These are phyloP conservation scores for Mus caroli DNA, from an alignment of 2,797 vertebrate genomes.

Conservation along the genomic window DNA sequence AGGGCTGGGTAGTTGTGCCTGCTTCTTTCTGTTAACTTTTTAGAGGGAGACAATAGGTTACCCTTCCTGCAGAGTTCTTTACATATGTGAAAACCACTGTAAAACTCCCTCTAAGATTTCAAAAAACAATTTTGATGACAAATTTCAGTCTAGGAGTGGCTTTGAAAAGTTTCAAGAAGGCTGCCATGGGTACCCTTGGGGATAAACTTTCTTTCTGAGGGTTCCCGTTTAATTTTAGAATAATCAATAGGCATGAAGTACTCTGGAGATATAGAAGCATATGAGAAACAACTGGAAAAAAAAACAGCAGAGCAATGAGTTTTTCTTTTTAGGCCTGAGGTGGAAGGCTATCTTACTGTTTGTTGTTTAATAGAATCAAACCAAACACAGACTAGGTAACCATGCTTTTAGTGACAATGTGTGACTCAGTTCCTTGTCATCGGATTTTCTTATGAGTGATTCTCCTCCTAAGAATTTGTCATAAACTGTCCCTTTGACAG, in stretches of 20 bases:
- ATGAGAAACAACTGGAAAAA: neutral
- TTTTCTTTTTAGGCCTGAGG: neutral
- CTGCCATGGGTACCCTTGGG: neutral
- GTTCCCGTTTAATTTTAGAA: neutral
- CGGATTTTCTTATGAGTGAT: constrained; percentile 25
- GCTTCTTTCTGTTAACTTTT: constrained; percentile 19
- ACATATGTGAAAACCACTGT: constrained; percentile 41
- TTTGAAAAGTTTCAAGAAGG: constrained; percentile 41
- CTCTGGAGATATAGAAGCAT: neutral
- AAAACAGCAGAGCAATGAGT: neutral
- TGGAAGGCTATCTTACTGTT: constrained; percentile 7
- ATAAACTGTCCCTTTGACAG: constrained; percentile 42
- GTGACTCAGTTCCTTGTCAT: neutral
- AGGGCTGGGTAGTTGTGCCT: neutral
- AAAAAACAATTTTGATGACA: neutral
- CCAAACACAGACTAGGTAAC: neutral
- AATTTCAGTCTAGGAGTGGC: constrained; percentile 12
- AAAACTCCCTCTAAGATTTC: constrained; percentile 35
- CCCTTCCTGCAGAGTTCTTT: neutral
- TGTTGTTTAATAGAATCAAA: neutral
- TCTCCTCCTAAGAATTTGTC: constrained; percentile 16
- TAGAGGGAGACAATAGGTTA: constrained; percentile 20
- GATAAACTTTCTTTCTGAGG: neutral
- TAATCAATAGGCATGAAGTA: constrained; percentile 7
- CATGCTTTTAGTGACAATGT: neutral